phyloP scores from a whole-genome alignment of 2,113 vertebrate genomes.

The Thryonomys swinderianus region DNA sequence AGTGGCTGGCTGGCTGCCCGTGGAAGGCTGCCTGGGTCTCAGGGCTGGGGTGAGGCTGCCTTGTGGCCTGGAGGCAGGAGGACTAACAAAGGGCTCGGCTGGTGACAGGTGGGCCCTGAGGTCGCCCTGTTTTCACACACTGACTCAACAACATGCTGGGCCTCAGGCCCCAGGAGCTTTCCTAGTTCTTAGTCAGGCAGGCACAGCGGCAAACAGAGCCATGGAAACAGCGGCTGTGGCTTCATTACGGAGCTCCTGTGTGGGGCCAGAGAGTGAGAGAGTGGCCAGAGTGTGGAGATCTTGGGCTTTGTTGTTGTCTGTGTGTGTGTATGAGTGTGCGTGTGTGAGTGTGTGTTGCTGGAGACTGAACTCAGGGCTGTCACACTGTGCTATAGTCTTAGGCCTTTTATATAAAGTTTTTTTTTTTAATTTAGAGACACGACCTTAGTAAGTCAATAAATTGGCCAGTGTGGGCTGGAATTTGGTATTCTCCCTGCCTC shows the following conservation, averaged over 20 bases:
- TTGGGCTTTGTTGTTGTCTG: neutral
- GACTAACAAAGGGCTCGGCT: neutral
- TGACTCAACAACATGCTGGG: neutral
- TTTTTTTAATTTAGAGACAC: neutral
- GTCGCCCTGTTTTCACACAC: neutral
- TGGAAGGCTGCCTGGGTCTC: neutral
- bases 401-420: neutral
- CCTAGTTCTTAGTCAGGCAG: neutral
- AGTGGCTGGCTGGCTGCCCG: neutral
- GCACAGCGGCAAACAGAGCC: neutral
- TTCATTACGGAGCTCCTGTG: neutral
- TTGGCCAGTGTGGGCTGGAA: neutral
- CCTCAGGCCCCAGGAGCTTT: neutral
- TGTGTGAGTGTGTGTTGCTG: neutral
- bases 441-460: neutral
- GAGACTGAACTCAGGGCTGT: neutral
- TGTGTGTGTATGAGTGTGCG: neutral
- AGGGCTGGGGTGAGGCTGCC: neutral
- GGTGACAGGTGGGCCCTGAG: neutral
- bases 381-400: neutral
- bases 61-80: neutral
- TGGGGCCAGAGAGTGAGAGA: neutral
- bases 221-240: neutral
- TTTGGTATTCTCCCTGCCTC: neutral
- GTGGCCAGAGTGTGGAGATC: neutral